A percentile compares a stretch with the other conserved stretches of the same genome.
These are phyloP conservation scores for Hypolimnas misippus DNA, from an alignment of 2,888 invertebrate species.

Conservation along the genomic window DNA sequence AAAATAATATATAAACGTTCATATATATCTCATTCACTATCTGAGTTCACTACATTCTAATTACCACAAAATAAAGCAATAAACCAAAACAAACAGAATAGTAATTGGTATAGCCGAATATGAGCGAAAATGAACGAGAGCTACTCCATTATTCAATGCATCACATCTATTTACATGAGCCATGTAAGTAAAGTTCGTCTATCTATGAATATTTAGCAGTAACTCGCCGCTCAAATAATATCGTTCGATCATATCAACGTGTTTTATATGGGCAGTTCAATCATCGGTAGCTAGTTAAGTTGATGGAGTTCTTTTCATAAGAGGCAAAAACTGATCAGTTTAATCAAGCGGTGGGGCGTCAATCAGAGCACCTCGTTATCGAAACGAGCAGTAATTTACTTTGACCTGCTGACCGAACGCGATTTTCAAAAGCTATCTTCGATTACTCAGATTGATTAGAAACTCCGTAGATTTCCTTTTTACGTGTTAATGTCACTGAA, in stretches of 20 bases:
- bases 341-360: conserved; percentile 75
- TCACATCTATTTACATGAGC: conserved; percentile 34
- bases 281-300: conserved; percentile 59
- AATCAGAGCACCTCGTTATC: conserved; percentile 77
- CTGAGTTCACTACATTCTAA: too few species aligned
- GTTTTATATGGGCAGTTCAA: conserved; percentile 44
- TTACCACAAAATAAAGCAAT: too few species aligned
- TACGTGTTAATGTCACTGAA: not conserved
- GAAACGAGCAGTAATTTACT: conserved; percentile 77
- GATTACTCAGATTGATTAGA: conserved; percentile 50
- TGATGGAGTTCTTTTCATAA: conserved; percentile 72
- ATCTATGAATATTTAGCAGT: conserved; percentile 38
- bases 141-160: conserved; percentile 35
- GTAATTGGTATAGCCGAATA: conserved; percentile 24
- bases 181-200: conserved; percentile 26
- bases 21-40: too few species aligned
- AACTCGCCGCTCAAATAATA: conserved; percentile 33
- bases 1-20: too few species aligned
- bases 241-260: conserved; percentile 24
- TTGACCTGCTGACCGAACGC: conserved; percentile 70
- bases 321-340: conserved; percentile 77
- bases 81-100: conserved; percentile 13
- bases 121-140: conserved; percentile 24
- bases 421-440: conserved; percentile 57
- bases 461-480: conserved; percentile 42